Base-by-base conservation (phyloP, 2,888 invertebrate genomes). In the Ferrisia virgata region DNA sequence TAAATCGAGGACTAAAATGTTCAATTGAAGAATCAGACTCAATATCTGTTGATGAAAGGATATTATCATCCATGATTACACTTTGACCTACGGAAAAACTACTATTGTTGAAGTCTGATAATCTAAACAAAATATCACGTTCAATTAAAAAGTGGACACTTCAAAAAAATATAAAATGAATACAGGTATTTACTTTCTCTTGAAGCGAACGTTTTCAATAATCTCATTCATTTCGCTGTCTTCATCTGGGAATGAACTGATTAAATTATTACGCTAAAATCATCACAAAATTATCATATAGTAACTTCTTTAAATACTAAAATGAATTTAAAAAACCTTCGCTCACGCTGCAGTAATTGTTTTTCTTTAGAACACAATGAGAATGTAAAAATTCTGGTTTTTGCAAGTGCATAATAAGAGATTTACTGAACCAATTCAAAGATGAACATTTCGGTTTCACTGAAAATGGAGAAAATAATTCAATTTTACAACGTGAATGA, bases 201-300 rank as follows among this genome's bases (percentile, higher is more conserved):
- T 47, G 33, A 76, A 25, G 18, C 40, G 40, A 43, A 83, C 76
- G 40, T 83, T 83, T 33, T 36, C 43, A 40, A 83, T 28, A 15
- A 40, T 39, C n/a, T 69, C 82, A 40, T 82, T 82, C 82, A 82
- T 64, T 28, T 83, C 72, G 64, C 40, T 72, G 39, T 82, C 47
- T 31, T 28, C 28, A 31, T 40, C 40, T 0, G 72, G 6, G 22
- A 76, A 76, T 22, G 72, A 15, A 76, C 15, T n/a, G 33, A 33
- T n/a, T 25, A 72, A 64, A 28, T 69, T 76, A 36, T 33, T 76
- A 2, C 72, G 72, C 72, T 76, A 18, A 76, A 36, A 64, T 28
- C 13, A 64, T 64, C 3, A 64, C 18, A 22, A 22, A 58, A 25
- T 58, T 6, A 58, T 58, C 6, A 22, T 22, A n/a, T n/a, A 53